phyloP scores from a whole-genome alignment of 1,140 invertebrate species.

The Anastrepha ludens region DNA sequence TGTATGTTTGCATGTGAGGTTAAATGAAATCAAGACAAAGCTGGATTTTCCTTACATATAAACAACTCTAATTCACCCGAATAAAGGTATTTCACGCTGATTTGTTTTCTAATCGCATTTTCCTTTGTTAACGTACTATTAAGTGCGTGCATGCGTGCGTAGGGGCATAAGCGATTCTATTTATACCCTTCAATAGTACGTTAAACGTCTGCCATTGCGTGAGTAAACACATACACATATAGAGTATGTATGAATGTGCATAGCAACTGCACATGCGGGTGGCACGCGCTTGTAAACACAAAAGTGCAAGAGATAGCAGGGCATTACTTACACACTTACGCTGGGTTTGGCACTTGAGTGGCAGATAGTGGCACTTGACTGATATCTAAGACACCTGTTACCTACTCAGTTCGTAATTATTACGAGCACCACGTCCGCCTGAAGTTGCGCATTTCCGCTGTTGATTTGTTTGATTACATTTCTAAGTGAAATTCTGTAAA shows the following conservation, averaged over 20 bases:
- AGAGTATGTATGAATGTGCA: background rate
- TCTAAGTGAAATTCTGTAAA: background rate
- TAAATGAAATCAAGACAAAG: background rate
- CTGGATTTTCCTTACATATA: background rate
- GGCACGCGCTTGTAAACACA: too few species aligned
- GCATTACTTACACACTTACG: background rate
- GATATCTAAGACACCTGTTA: background rate
- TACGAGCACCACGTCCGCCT: background rate
- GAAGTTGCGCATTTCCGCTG: background rate
- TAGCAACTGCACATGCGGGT: background rate
- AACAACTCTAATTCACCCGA: background rate
- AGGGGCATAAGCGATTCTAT: background rate
- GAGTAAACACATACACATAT: background rate
- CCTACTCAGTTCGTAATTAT: background rate
- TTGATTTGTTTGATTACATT: background rate
- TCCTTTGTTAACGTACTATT: background rate
- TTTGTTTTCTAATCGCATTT: slow-evolving; percentile 11
- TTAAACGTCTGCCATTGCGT: background rate
- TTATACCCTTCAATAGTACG: slow-evolving; percentile 5
- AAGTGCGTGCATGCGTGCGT: background rate
- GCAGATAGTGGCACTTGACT: background rate
- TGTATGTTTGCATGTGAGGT: background rate
- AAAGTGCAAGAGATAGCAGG: background rate
- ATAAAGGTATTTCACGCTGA: background rate
- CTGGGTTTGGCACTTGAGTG: too few species aligned